Percentiles rank a stretch among this genome's conserved stretches.
These are phyloP conservation scores for Tanytarsus gracilentus DNA, from an alignment of 2,888 invertebrate species.

Conservation along the genomic window DNA sequence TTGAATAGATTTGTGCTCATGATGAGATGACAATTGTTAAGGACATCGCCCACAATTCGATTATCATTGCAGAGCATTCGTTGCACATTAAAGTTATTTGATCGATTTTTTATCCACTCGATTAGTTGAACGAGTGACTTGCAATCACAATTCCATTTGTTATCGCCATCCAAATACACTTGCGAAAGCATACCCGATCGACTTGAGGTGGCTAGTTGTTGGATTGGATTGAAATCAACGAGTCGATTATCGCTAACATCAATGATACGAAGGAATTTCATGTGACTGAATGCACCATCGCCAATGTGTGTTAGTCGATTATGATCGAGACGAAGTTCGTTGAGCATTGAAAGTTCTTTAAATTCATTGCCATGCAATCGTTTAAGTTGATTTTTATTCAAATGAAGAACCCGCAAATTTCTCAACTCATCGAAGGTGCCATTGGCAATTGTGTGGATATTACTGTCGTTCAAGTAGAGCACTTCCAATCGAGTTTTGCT, in stretches of 20 bases:
- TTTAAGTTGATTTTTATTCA: constrained; percentile 65
- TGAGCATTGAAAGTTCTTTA: constrained; percentile 61
- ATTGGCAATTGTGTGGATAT: constrained; percentile 66
- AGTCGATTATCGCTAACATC: constrained; percentile 70
- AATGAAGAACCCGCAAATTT: constrained; percentile 61
- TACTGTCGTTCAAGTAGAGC: constrained; percentile 69
- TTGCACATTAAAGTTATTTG: constrained; percentile 45
- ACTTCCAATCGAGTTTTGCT: constrained; percentile 73
- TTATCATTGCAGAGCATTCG: constrained; percentile 48
- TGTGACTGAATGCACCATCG: constrained; percentile 65
- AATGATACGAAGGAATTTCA: constrained; percentile 62
- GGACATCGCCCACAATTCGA: constrained; percentile 31
- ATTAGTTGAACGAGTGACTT: constrained; percentile 58
- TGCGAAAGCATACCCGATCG: constrained; percentile 51
- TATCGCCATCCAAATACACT: constrained; percentile 59
- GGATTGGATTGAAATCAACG: constrained; percentile 66
- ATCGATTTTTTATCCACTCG: constrained; percentile 60
- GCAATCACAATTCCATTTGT: constrained; percentile 79
- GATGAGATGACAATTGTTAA: constrained; percentile 29
- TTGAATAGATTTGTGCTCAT: constrained; percentile 11
- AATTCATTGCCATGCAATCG: constrained; percentile 69
- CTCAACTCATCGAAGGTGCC: constrained; percentile 73
- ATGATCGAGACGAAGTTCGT: constrained; percentile 66
- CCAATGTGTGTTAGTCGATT: constrained; percentile 65
- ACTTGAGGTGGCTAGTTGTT: constrained; percentile 54